These are phyloP conservation scores for Brenthis hecate DNA, from an alignment of 2,888 invertebrate species.

Conservation along the genomic window DNA sequence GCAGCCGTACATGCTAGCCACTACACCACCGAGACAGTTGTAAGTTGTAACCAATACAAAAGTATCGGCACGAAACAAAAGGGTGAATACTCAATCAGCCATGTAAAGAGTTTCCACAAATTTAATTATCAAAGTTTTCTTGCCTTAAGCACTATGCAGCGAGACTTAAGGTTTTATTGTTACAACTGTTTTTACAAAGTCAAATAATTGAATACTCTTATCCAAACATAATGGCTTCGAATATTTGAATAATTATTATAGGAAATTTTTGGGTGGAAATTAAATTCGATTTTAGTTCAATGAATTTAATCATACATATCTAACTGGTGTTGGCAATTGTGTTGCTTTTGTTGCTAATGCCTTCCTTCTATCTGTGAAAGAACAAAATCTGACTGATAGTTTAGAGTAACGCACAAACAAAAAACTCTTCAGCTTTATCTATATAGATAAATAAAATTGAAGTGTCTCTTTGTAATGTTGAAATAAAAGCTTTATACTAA, in stretches of 20 bases:
- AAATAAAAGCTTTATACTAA: too few species aligned
- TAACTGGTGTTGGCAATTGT: too few species aligned
- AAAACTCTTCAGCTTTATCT: too few species aligned
- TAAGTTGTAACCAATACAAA: slow-evolving; percentile 34
- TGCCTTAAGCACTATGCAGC: slow-evolving; percentile 18
- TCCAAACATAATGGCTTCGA: neutral
- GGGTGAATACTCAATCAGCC: slow-evolving; percentile 39
- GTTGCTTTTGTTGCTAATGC: too few species aligned
- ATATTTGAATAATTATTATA: neutral
- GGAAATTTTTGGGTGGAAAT: neutral
- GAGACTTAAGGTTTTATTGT: slow-evolving; percentile 24
- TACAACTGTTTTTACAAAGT: slow-evolving; percentile 14
- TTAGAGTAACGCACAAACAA: too few species aligned
- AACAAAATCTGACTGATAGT: too few species aligned
- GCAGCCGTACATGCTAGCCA: too few species aligned
- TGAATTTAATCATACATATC: too few species aligned
- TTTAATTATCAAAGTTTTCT: slow-evolving; percentile 38
- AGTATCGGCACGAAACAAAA: slow-evolving; percentile 32
- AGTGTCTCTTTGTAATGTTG: too few species aligned
- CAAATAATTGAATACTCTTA: slow-evolving; percentile 6
- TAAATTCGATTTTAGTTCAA: neutral
- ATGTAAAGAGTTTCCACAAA: slow-evolving; percentile 37
- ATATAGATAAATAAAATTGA: too few species aligned
- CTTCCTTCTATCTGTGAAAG: too few species aligned
- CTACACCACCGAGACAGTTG: too few species aligned